phyloP scores from a whole-genome alignment of 2,888 invertebrate species.

The Diachrysia chrysitis region DNA sequence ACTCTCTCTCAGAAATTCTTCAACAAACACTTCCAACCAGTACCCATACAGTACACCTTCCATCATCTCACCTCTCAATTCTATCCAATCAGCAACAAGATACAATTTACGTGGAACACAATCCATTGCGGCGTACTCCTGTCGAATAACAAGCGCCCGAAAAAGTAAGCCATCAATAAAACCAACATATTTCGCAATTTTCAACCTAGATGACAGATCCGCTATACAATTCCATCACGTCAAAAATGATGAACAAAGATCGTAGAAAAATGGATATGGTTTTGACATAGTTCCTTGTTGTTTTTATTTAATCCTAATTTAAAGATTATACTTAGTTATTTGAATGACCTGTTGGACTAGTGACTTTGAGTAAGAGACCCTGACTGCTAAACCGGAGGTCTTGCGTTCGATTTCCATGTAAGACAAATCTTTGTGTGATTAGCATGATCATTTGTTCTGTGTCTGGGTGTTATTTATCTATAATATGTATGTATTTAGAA shows the following conservation, averaged over 20 bases:
- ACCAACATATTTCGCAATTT: conserved; percentile 24
- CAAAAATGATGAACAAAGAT: conserved; percentile 49
- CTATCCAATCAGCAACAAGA: conserved; percentile 14
- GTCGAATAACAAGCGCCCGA: conserved; percentile 12
- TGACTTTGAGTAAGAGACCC: too few species aligned
- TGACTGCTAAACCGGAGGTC: too few species aligned
- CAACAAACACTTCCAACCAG: too few species aligned
- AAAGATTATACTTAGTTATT: too few species aligned
- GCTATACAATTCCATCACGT: conserved; percentile 53
- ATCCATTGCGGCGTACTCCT: conserved; percentile 29
- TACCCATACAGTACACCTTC: background rate
- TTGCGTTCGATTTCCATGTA: too few species aligned
- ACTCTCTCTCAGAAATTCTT: too few species aligned
- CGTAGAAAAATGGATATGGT: conserved; percentile 16
- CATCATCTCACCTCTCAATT: background rate
- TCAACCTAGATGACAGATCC: conserved; percentile 44
- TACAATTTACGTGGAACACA: conserved; percentile 6
- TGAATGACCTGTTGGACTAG: too few species aligned
- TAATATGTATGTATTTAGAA: too few species aligned
- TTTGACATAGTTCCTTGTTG: background rate
- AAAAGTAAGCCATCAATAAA: conserved; percentile 40
- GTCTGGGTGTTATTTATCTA: too few species aligned
- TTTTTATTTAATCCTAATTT: too few species aligned
- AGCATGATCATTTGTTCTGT: too few species aligned
- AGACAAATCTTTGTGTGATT: too few species aligned